phyloP scores from a whole-genome alignment of 2,888 invertebrate genomes.

The Hemistola chrysoprasaria region DNA sequence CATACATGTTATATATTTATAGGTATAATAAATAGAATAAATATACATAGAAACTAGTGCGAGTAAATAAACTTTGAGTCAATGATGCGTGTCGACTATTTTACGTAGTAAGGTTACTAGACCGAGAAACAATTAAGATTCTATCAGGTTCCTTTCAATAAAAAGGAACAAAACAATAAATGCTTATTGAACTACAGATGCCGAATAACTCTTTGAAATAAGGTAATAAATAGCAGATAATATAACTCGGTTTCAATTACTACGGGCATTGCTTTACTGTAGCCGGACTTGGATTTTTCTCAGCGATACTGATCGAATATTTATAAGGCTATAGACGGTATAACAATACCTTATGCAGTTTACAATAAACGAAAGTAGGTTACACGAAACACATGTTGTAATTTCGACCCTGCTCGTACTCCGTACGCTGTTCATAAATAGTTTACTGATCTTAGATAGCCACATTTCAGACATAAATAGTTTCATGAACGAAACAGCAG shows the following conservation, averaged over 20 bases:
- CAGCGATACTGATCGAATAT: slow-evolving; percentile 8
- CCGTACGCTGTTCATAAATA: slow-evolving; percentile 39
- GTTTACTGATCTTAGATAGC: slow-evolving; percentile 29
- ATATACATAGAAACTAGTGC: no score
- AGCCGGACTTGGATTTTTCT: slow-evolving; percentile 5
- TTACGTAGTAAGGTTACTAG: slow-evolving; percentile 29
- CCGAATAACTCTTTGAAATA: no score
- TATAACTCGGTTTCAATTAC: neutral
- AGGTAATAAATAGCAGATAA: no score
- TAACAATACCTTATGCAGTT: slow-evolving; percentile 32
- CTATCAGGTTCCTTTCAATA: slow-evolving; percentile 11
- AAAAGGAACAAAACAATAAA: neutral
- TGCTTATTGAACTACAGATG: slow-evolving; percentile 3
- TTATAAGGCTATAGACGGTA: slow-evolving; percentile 9
- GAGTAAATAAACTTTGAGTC: neutral
- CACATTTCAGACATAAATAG: slow-evolving; percentile 21
- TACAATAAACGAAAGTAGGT: slow-evolving; percentile 54
- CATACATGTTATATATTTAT: no score
- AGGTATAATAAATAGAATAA: no score
- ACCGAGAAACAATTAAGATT: slow-evolving; percentile 22
- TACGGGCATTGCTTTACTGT: slow-evolving; percentile 12
- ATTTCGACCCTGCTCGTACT: slow-evolving; percentile 52
- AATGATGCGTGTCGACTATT: slow-evolving; percentile 20
- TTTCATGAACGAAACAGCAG: slow-evolving; percentile 1
- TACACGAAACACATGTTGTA: slow-evolving; percentile 49